Evolutionary conservation across 1,140 invertebrate genomes (phyloP).

Genomic region (Oreohelix idahoensis): DNA sequence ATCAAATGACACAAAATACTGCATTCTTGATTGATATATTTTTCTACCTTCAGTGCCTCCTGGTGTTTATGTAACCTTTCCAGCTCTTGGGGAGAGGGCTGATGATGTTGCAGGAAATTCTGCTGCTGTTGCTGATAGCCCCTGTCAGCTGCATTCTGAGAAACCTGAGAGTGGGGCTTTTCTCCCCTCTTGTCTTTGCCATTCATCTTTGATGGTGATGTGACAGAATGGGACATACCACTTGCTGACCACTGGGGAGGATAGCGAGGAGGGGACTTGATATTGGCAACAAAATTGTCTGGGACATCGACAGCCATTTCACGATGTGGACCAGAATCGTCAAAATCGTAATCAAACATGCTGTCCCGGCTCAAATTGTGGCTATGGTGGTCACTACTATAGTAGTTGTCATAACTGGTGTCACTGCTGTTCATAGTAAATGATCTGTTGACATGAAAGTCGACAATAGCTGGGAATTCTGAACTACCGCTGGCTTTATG

Average conservation of each 20-base stretch:
- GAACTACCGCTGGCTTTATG: slow-evolving; percentile 45
- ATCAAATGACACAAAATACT: too few species aligned
- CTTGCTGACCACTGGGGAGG: slow-evolving; percentile 79
- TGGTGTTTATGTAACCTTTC: slow-evolving; percentile 87
- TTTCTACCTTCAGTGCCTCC: slow-evolving; percentile 81
- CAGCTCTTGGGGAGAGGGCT: slow-evolving; percentile 81
- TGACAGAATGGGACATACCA: neutral
- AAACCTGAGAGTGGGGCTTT: slow-evolving; percentile 33
- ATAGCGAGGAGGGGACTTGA: slow-evolving; percentile 93
- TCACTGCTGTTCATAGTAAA: slow-evolving; percentile 35
- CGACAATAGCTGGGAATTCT: slow-evolving; percentile 60
- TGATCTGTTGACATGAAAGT: slow-evolving; percentile 38
- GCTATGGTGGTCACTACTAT: slow-evolving; percentile 44
- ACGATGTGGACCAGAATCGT: slow-evolving; percentile 71
- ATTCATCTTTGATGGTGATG: slow-evolving; percentile 12
- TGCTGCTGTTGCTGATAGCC: slow-evolving; percentile 33
- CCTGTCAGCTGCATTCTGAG: slow-evolving; percentile 45
- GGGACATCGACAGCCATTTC: slow-evolving; percentile 99
- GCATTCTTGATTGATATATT: too few species aligned
- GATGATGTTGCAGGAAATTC: slow-evolving; percentile 45
- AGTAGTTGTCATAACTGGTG: slow-evolving; percentile 45
- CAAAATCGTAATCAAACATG: slow-evolving; percentile 56
- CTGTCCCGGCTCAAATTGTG: slow-evolving; percentile 47
- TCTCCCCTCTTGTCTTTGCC: slow-evolving; percentile 18
- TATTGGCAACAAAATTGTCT: slow-evolving; percentile 91